A percentile compares a stretch with the other conserved stretches of the same genome.
phyloP scores from a whole-genome alignment of 2,888 invertebrate species.

The Mesorhabditis spiculigera region DNA sequence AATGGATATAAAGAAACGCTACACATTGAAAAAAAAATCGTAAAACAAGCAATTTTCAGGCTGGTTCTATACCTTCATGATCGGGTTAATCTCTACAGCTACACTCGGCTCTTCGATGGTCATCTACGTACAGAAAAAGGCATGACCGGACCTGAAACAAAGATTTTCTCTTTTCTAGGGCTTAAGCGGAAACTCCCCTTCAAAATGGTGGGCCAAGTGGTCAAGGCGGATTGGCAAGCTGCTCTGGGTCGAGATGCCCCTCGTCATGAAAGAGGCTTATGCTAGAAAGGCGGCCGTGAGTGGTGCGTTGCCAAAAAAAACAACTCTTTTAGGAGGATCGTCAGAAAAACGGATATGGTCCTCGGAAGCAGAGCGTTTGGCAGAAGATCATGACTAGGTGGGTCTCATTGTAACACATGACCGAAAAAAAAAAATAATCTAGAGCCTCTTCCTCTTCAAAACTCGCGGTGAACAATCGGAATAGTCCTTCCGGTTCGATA shows the following conservation, averaged over 20 bases:
- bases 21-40: too few relatives aligned
- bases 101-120: conserved; percentile 62
- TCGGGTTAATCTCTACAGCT: conserved; percentile 61
- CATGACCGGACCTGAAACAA: neutral
- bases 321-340: too few relatives aligned
- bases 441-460: neutral
- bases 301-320: too few relatives aligned
- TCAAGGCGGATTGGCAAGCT: conserved; percentile 41
- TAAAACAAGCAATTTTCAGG: conserved; percentile 51
- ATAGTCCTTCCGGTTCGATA: neutral
- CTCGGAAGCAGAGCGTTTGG: conserved; percentile 6
- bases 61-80: conserved; percentile 62
- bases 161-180: neutral
- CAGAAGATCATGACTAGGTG: neutral
- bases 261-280: conserved; percentile 54
- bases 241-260: conserved; percentile 50
- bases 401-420: too few relatives aligned
- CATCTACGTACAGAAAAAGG: conserved; percentile 61
- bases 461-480: neutral
- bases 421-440: neutral
- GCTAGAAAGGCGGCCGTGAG: conserved; percentile 46
- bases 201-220: conserved; percentile 35
- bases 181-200: neutral
- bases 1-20: too few relatives aligned
- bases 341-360: neutral